Conservation (phyloP, 2,113 vertebrate genomes). For the Aspiorhynchus laticeps region DNA sequence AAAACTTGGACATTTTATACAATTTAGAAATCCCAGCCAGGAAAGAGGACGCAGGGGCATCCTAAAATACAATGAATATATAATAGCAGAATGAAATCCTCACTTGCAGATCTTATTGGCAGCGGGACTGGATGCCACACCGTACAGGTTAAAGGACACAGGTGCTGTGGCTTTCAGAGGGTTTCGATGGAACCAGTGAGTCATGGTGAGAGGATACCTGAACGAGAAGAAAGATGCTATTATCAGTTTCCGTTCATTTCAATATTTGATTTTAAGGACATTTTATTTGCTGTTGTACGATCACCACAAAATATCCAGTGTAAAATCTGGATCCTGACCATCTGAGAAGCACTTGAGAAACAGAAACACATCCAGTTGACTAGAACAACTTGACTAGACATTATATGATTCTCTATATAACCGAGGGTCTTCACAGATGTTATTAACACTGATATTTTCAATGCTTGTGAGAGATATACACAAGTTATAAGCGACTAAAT, state of each 20-base stretch:
- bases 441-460: not conserved
- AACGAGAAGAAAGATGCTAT: not conserved
- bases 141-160: constrained; percentile 91
- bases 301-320: not conserved
- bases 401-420: not conserved
- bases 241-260: too few relatives aligned
- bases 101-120: constrained; percentile 98
- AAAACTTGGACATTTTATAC: not conserved
- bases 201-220: constrained; percentile 78
- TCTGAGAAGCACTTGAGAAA: not conserved
- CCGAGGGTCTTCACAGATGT: not conserved
- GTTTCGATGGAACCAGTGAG: constrained; percentile 99
- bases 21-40: not conserved
- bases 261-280: not conserved
- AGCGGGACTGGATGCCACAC: constrained; percentile 84
- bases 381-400: not conserved
- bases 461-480: not conserved
- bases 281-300: not conserved
- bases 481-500: not conserved
- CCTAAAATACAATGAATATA: not conserved
- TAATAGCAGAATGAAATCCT: not conserved
- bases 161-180: constrained; percentile 96
- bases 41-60: not conserved
- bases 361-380: not conserved
- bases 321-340: not conserved